These are phyloP conservation scores for Cheilosia vernalis DNA, from an alignment of 2,888 invertebrate genomes.

Conservation along the genomic window DNA sequence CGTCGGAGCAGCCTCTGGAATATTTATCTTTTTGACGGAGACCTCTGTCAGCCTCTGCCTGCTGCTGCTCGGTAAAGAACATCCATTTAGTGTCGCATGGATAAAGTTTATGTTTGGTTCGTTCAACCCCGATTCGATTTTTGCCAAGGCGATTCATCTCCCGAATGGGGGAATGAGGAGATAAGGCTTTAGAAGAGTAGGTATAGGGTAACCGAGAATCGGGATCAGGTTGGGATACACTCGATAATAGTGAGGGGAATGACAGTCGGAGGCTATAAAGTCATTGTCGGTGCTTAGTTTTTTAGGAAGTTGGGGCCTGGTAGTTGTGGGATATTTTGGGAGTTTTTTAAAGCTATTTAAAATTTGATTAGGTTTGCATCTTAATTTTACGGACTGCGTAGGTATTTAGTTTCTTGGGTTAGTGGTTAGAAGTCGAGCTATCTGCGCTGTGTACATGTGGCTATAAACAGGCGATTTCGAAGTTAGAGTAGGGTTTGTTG, in stretches of 20 bases:
- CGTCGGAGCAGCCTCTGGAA: slow-evolving; percentile 44
- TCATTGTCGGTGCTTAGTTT: slow-evolving; percentile 54
- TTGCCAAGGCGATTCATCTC: slow-evolving; percentile 44
- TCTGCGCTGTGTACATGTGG: too few species aligned
- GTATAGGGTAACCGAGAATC: slow-evolving; percentile 15
- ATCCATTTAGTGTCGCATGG: slow-evolving; percentile 73
- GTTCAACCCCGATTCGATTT: slow-evolving; percentile 59
- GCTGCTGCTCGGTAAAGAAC: slow-evolving; percentile 22
- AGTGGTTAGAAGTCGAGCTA: too few species aligned
- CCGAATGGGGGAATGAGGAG: slow-evolving; percentile 17
- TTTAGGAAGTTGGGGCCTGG: not conserved
- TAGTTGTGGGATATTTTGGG: slow-evolving; percentile 25
- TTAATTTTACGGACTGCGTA: slow-evolving; percentile 10
- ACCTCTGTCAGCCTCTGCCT: slow-evolving; percentile 29
- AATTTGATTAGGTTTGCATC: slow-evolving; percentile 42
- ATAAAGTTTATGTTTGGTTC: slow-evolving; percentile 72
- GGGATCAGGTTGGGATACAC: not conserved
- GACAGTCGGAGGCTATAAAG: slow-evolving; percentile 48
- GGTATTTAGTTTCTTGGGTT: not conserved
- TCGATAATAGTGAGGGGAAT: slow-evolving; percentile 30
- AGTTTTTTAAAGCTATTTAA: slow-evolving; percentile 44
- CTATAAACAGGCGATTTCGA: too few species aligned
- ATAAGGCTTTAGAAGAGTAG: not conserved
- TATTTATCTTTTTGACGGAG: slow-evolving; percentile 56
- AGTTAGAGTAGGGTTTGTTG: too few species aligned